A percentile compares a stretch with the other conserved stretches of the same genome.
These are phyloP conservation scores for Lycopodina hypogea DNA, from an alignment of 37 sponge, comb jelly and placozoan genomes.

Conservation along the genomic window DNA sequence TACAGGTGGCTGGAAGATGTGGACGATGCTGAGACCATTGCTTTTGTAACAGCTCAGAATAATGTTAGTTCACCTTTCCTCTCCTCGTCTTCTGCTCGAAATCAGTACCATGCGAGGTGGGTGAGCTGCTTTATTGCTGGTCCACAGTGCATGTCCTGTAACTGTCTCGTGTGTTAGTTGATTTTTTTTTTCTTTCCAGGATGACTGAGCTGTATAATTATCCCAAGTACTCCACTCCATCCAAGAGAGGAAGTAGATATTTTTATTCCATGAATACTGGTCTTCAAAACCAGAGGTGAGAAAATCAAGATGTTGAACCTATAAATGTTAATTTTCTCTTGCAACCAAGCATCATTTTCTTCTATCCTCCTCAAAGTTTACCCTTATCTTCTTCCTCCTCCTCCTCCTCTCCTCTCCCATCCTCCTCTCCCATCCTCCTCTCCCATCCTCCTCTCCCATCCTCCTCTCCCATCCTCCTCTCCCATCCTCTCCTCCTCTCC, in stretches of 20 bases:
- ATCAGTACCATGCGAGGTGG: slow-evolving; percentile 68
- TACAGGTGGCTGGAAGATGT: slow-evolving; percentile 98
- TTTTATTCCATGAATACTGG: slow-evolving; percentile 90
- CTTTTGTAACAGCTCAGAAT: slow-evolving; percentile 86
- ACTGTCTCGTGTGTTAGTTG: neutral
- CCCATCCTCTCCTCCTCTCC: neutral
- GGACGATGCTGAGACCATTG: slow-evolving; percentile 79
- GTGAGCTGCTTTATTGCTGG: neutral
- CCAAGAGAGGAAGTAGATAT: slow-evolving; percentile 81
- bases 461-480: neutral
- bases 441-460: neutral
- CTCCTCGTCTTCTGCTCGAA: slow-evolving; percentile 28
- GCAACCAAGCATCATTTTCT: neutral
- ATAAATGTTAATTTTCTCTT: neutral
- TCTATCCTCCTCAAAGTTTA: neutral
- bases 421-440: neutral
- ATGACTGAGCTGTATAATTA: slow-evolving; percentile 92
- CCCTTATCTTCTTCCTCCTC: neutral
- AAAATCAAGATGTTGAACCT: neutral
- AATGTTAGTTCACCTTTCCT: slow-evolving; percentile 76
- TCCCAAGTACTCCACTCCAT: slow-evolving; percentile 88
- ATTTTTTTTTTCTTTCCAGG: slow-evolving; percentile 18
- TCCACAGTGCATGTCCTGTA: too few species aligned
- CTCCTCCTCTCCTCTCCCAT: neutral
- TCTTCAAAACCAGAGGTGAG: slow-evolving; percentile 92